A percentile compares a stretch with the other conserved stretches of the same genome.
Conservation (phyloP, 2,888 invertebrate genomes). For the Spisula solida region DNA sequence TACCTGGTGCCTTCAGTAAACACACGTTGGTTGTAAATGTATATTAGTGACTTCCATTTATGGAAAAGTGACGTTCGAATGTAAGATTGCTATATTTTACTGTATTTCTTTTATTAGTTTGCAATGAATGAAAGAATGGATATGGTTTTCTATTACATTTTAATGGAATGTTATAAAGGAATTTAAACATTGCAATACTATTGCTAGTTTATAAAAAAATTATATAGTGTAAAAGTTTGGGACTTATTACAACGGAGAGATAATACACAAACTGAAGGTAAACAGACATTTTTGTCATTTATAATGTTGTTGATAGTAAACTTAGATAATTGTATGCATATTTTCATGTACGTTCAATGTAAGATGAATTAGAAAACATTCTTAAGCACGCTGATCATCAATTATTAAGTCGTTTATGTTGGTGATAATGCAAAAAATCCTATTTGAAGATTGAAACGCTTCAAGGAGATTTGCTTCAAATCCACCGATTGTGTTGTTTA, state of each 20-base stretch:
- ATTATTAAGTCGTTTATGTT: too few relatives aligned
- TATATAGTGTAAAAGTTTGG: background rate
- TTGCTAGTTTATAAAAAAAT: background rate
- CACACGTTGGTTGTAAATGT: background rate
- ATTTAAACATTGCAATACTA: background rate
- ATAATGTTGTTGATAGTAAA: too few relatives aligned
- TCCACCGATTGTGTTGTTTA: too few relatives aligned
- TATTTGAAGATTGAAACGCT: too few relatives aligned
- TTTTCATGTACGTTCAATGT: too few relatives aligned
- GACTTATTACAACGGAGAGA: background rate
- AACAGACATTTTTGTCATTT: too few relatives aligned
- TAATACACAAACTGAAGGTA: too few relatives aligned
- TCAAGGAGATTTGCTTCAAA: too few relatives aligned
- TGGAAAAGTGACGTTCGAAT: background rate
- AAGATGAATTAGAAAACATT: too few relatives aligned
- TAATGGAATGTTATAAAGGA: background rate
- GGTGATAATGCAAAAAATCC: too few relatives aligned
- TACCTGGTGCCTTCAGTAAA: background rate
- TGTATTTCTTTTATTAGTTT: background rate
- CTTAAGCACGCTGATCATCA: too few relatives aligned
- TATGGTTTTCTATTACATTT: background rate
- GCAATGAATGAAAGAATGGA: background rate
- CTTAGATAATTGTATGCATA: too few relatives aligned
- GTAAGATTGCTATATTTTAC: background rate
- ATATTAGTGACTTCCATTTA: background rate